Conservation (phyloP, 30 jellyfish, hydroid and myxozoan species). For the Nemopilema nomurai region DNA sequence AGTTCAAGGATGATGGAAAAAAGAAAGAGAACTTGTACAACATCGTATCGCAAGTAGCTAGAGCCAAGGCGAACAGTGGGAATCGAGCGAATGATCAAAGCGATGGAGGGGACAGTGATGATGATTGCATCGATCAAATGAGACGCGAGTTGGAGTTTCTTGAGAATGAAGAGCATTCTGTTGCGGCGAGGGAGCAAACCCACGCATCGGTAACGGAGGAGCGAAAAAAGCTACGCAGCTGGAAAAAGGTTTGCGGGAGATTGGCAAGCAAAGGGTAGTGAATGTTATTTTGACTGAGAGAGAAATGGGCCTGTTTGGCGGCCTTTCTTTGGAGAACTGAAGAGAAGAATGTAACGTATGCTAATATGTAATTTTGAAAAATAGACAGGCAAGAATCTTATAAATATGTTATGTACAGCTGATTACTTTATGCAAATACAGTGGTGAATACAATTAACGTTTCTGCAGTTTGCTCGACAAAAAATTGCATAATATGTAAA, state of each 20-base stretch:
- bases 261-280: constrained; percentile 6
- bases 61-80: constrained; percentile 19
- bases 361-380: no score
- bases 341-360: no score
- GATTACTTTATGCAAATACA: not conserved
- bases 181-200: not conserved
- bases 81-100: not conserved
- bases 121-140: constrained; percentile 35
- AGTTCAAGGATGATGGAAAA: not conserved
- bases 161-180: not conserved
- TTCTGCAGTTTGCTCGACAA: not conserved
- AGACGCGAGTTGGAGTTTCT: constrained; percentile 11
- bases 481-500: no score
- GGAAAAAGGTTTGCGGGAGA: constrained; percentile 31
- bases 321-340: no score
- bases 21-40: not conserved
- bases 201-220: not conserved
- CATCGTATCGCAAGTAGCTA: constrained; percentile 37
- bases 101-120: constrained; percentile 27
- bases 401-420: not conserved
- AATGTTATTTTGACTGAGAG: not conserved
- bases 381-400: not conserved
- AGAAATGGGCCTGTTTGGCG: no score
- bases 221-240: not conserved
- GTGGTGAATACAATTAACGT: no score